Evolutionary conservation across 2,113 vertebrate species (phyloP).

Genomic region (Stictonetta naevosa): DNA sequence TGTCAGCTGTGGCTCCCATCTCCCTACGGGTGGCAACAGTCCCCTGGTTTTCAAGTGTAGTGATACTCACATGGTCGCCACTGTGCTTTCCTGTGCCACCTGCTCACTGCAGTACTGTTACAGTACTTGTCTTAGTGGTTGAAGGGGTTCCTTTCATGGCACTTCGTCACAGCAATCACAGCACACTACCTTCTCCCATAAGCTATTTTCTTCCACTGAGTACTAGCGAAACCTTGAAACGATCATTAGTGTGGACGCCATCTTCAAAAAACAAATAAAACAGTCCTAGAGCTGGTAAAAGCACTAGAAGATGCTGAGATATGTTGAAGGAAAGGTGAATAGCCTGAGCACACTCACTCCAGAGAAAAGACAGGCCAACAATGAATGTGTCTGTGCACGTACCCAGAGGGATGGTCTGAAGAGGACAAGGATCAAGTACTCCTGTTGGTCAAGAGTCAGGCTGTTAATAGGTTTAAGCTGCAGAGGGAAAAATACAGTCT

Average conservation of each 20-base stretch:
- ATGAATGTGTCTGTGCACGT: neutral
- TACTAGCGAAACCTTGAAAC: neutral
- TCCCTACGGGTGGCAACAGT: neutral
- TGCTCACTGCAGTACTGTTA: accelerated
- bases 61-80: neutral
- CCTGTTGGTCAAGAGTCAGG: conserved; percentile 66
- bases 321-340: neutral
- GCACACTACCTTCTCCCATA: neutral
- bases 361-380: neutral
- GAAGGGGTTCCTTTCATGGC: neutral
- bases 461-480: conserved; percentile 45
- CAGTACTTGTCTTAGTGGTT: neutral
- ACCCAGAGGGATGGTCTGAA: neutral
- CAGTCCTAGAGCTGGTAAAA: neutral
- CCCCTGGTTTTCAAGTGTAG: accelerated
- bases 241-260: neutral
- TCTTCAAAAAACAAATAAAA: neutral
- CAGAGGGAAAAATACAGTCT: conserved; percentile 16
- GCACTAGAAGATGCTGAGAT: neutral
- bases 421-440: conserved; percentile 38
- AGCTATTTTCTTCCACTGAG: neutral
- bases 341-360: neutral
- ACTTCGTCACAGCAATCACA: neutral
- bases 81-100: neutral
- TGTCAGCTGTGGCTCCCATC: neutral